Evolutionary conservation across 2,888 invertebrate species (phyloP).

Genomic region (Stramonita haemastoma): DNA sequence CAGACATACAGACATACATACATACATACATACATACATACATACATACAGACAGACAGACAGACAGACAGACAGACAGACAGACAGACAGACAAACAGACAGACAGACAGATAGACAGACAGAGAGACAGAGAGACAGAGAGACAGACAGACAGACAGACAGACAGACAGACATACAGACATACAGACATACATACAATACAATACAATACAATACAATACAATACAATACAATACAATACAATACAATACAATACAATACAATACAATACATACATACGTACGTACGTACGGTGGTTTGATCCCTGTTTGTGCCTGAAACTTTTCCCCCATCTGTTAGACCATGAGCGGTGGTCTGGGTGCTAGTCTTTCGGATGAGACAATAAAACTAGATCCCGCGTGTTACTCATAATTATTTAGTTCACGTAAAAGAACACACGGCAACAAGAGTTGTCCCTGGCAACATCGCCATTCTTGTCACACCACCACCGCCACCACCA

Average conservation of each 20-base stretch:
- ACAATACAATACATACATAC: too few relatives aligned
- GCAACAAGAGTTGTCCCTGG: too few relatives aligned
- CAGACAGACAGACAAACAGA: neutral
- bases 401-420: too few relatives aligned
- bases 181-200: neutral
- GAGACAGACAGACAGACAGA: neutral
- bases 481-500: neutral
- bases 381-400: too few relatives aligned
- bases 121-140: neutral
- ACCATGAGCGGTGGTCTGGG: too few relatives aligned
- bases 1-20: neutral
- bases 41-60: neutral
- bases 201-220: neutral
- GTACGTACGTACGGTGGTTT: too few relatives aligned
- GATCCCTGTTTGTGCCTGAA: too few relatives aligned
- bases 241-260: neutral
- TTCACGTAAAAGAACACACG: too few relatives aligned
- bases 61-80: neutral
- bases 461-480: too few relatives aligned
- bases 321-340: too few relatives aligned
- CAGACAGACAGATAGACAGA: neutral
- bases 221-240: neutral
- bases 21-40: constrained; percentile 2
- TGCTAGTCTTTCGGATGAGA: too few relatives aligned
- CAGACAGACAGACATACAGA: neutral